phyloP scores from a whole-genome alignment of 2,888 invertebrate genomes.

The Bhutanitis thaidina region DNA sequence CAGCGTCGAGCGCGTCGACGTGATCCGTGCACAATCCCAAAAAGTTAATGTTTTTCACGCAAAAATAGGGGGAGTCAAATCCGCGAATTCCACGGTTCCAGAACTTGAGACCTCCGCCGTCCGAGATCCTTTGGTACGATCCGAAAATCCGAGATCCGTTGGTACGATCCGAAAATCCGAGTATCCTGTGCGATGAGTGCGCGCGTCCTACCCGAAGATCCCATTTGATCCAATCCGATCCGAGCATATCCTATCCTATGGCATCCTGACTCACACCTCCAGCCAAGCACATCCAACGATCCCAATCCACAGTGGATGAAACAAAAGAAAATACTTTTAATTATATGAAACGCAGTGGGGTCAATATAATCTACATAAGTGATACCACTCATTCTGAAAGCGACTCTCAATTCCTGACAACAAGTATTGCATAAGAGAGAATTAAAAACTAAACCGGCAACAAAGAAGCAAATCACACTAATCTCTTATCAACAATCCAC shows the following conservation, averaged over 20 bases:
- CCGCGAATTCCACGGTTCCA: slow-evolving; percentile 15
- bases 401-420: slow-evolving; percentile 3
- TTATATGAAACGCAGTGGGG: slow-evolving; percentile 37
- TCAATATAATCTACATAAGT: slow-evolving; percentile 26
- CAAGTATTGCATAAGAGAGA: neutral
- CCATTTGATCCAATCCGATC: slow-evolving; percentile 18
- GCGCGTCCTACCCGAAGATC: slow-evolving; percentile 23
- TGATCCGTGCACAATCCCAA: slow-evolving; percentile 20
- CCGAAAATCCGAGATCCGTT: slow-evolving; percentile 43
- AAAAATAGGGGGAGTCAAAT: slow-evolving; percentile 10
- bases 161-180: slow-evolving; percentile 49
- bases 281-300: slow-evolving; percentile 67
- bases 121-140: slow-evolving; percentile 40
- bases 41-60: slow-evolving; percentile 17
- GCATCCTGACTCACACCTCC: slow-evolving; percentile 61
- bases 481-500: neutral
- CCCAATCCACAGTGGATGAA: slow-evolving; percentile 79
- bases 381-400: slow-evolving; percentile 16
- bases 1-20: slow-evolving; percentile 24
- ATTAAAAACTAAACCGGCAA: neutral
- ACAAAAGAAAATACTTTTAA: slow-evolving; percentile 77
- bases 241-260: slow-evolving; percentile 26
- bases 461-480: neutral
- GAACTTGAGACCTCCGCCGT: slow-evolving; percentile 21
- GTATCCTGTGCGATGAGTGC: slow-evolving; percentile 35